Conservation (phyloP, 2,888 invertebrate genomes). For the Microctonus aethiopoides region DNA sequence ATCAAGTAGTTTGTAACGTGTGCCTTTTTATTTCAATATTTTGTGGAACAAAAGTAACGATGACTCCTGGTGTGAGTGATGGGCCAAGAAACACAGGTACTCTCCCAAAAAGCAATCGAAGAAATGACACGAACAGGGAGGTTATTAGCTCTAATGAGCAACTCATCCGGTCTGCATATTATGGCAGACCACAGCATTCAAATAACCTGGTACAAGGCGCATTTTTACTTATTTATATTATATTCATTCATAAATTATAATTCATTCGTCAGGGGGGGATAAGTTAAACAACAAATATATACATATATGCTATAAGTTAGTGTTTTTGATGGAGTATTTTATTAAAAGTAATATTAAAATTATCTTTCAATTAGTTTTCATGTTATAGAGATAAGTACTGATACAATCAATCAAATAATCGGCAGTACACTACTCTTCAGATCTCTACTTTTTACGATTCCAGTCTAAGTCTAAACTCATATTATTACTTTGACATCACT, state of each 20-base stretch:
- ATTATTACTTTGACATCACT: no score
- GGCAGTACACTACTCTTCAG: no score
- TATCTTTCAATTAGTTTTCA: no score
- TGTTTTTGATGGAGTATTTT: no score
- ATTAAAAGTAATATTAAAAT: no score
- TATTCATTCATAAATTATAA: no score
- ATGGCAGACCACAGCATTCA: slow-evolving; percentile 51
- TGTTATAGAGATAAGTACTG: no score
- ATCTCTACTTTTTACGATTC: no score
- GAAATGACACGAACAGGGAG: slow-evolving; percentile 59
- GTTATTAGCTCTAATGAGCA: slow-evolving; percentile 51
- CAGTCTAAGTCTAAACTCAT: no score
- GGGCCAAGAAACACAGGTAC: slow-evolving; percentile 59
- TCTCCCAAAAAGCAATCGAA: slow-evolving; percentile 61
- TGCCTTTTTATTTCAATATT: background rate
- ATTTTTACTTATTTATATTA: slow-evolving; percentile 5
- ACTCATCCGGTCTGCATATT: slow-evolving; percentile 40
- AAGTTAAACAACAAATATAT: slow-evolving; percentile 44
- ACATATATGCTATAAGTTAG: no score
- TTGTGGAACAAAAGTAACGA: slow-evolving; percentile 35
- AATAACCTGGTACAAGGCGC: slow-evolving; percentile 57
- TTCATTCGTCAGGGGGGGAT: background rate
- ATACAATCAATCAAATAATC: no score
- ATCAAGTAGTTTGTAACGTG: background rate
- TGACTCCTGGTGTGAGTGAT: slow-evolving; percentile 60